Evolutionary conservation across 2,113 vertebrate species (phyloP).

Genomic region (Sialia sialis): DNA sequence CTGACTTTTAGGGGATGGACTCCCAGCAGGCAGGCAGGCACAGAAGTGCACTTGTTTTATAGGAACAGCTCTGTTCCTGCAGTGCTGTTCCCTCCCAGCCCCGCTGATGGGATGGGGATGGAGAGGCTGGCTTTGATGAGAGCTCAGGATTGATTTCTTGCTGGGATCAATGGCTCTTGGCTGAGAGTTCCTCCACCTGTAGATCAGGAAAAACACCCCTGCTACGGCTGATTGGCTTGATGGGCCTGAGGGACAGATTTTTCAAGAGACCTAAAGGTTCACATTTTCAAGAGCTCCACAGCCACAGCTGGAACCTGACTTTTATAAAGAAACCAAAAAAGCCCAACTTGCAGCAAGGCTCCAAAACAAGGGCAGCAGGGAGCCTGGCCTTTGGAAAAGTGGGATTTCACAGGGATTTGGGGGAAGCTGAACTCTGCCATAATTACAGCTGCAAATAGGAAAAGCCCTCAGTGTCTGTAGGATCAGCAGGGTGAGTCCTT

Average conservation of each 20-base stretch:
- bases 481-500: background rate
- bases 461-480: background rate
- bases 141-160: background rate
- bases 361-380: background rate
- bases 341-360: background rate
- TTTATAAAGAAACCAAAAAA: background rate
- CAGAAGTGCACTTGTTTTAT: background rate
- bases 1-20: background rate
- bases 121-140: background rate
- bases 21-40: background rate
- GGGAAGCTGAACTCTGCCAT: background rate
- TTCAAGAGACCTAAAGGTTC: background rate
- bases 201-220: background rate
- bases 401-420: background rate
- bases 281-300: background rate
- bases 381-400: background rate
- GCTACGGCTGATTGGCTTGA: background rate
- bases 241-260: background rate
- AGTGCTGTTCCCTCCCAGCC: background rate
- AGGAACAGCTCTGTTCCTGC: background rate
- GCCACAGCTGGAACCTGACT: background rate
- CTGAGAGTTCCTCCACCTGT: background rate
- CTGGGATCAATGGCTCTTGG: conserved; percentile 6
- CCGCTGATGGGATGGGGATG: background rate
- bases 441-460: background rate